These are phyloP conservation scores for Lutraria rhynchaena DNA, from an alignment of 1,140 invertebrate species.

Conservation along the genomic window DNA sequence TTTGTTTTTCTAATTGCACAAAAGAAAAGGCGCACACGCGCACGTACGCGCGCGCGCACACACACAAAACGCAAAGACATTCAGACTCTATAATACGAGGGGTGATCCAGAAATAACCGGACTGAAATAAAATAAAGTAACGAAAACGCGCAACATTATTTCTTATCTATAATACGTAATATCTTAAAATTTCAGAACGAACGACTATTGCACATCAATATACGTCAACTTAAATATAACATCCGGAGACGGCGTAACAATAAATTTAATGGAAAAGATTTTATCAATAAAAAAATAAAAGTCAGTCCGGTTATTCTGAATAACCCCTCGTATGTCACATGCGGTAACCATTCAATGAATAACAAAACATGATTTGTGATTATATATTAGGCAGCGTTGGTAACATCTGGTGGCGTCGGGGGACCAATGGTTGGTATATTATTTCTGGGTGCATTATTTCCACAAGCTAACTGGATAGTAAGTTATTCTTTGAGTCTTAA, in stretches of 20 bases:
- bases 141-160: too few species aligned
- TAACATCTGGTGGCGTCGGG: constrained; percentile 78
- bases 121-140: too few species aligned
- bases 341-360: not conserved
- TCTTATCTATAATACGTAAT: too few species aligned
- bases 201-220: not conserved
- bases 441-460: constrained; percentile 77
- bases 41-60: too few species aligned
- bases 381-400: constrained; percentile 83
- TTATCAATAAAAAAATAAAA: not conserved
- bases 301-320: not conserved
- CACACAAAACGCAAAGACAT: too few species aligned
- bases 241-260: not conserved
- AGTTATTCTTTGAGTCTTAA: too few species aligned
- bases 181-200: too few species aligned
- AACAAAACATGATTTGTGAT: not conserved
- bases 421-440: constrained; percentile 78
- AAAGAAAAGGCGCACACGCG: too few species aligned
- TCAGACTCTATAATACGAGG: too few species aligned
- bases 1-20: too few species aligned
- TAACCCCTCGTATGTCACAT: not conserved
- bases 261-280: not conserved
- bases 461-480: constrained; percentile 77
- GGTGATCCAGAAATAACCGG: too few species aligned
- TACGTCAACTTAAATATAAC: not conserved